Percentiles rank a stretch among this genome's conserved stretches.
These are phyloP conservation scores for Ectemnius cavifrons DNA, from an alignment of 2,888 invertebrate genomes.

Conservation along the genomic window DNA sequence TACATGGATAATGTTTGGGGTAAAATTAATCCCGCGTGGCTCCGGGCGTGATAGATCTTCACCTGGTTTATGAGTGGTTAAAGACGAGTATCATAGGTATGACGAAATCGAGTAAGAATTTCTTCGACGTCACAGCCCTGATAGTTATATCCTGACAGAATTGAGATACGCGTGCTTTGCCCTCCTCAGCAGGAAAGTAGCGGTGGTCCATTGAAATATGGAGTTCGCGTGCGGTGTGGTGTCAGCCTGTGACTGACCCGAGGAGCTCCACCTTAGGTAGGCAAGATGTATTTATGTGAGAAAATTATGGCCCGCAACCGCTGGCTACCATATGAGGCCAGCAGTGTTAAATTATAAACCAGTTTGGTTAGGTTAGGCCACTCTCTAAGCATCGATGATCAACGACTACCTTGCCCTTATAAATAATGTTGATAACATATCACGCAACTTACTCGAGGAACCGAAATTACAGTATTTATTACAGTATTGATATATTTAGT, in stretches of 20 bases:
- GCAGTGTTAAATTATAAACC: conserved; percentile 22
- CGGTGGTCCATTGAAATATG: conserved; percentile 61
- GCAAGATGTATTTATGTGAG: conserved; percentile 67
- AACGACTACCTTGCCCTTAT: conserved; percentile 19
- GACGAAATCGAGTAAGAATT: conserved; percentile 26
- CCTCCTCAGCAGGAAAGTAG: conserved; percentile 7
- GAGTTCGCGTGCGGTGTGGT: conserved; percentile 57
- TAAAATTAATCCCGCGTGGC: too few species aligned
- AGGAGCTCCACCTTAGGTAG: conserved; percentile 48
- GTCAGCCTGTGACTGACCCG: conserved; percentile 40
- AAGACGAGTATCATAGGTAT: too few species aligned
- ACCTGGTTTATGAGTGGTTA: too few species aligned
- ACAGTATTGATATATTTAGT: too few species aligned
- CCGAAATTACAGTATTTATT: too few species aligned
- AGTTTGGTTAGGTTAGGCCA: conserved; percentile 3
- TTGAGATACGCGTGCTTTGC: conserved; percentile 57
- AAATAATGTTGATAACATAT: conserved; percentile 9
- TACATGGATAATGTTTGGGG: too few species aligned
- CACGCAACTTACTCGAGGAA: too few species aligned
- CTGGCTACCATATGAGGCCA: conserved; percentile 32
- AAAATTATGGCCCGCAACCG: conserved; percentile 53
- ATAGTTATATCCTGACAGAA: conserved; percentile 58
- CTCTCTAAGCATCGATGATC: conserved; percentile 44
- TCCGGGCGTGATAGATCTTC: too few species aligned
- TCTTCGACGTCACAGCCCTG: conserved; percentile 48